Evolutionary conservation across 2,113 vertebrate species (phyloP).

Genomic region (Passerina amoena): DNA sequence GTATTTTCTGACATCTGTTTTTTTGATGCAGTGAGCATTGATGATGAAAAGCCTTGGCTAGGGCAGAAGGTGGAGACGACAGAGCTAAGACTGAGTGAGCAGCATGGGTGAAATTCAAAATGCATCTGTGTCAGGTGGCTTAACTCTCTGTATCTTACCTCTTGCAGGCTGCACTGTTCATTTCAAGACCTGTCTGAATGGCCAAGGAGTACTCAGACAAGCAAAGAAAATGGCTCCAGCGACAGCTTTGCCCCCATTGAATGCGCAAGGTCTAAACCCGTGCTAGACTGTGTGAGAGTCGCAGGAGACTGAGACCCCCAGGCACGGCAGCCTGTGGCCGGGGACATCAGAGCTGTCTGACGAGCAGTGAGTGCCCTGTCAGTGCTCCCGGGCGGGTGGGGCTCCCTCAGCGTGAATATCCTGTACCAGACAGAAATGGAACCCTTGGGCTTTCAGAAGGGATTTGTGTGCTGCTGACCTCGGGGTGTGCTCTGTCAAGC

Average conservation of each 20-base stretch:
- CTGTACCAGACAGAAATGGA: background rate
- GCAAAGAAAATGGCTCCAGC: background rate
- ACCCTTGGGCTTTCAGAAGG: background rate
- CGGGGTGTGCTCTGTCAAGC: background rate
- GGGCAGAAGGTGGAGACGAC: background rate
- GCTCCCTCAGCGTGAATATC: background rate
- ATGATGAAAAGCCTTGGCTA: background rate
- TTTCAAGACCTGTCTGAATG: background rate
- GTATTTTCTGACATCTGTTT: background rate
- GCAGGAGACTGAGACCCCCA: background rate
- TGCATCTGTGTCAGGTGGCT: too few relatives aligned
- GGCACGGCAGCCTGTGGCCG: background rate
- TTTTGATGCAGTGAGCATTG: background rate
- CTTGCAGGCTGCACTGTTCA: background rate
- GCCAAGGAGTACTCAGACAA: background rate
- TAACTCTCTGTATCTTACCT: background rate
- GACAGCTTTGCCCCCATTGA: accelerated
- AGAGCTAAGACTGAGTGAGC: background rate
- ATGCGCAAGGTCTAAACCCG: background rate
- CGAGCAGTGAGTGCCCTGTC: background rate
- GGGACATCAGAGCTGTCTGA: background rate
- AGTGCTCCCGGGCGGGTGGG: background rate
- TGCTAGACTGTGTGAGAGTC: background rate
- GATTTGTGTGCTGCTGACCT: background rate
- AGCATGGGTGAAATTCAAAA: background rate